Conservation (phyloP, 2,797 vertebrate genomes). For the Hippocampus kuda region DNA sequence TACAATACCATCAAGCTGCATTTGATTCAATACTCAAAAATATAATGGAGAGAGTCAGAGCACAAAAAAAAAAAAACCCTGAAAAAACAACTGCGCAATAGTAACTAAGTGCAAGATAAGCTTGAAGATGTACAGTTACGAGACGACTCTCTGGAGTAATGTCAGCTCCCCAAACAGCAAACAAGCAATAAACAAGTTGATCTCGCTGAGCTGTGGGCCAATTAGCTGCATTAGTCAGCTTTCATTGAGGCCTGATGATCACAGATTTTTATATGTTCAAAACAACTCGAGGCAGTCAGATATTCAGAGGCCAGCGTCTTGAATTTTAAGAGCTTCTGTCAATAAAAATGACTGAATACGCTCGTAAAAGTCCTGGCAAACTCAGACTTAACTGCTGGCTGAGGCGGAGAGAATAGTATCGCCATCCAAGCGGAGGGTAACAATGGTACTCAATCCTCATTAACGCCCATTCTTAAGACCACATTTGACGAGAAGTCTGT, state of each 20-base stretch:
- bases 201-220: conserved; percentile 4
- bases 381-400: conserved; percentile 1
- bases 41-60: neutral
- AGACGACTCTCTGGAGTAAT: conserved; percentile 1
- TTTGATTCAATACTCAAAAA: neutral
- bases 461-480: no score
- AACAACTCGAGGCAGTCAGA: conserved; percentile 1
- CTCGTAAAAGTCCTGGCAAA: conserved; percentile 1
- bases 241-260: conserved; percentile 3
- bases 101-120: neutral
- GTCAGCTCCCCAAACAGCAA: neutral
- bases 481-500: no score
- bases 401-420: neutral
- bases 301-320: neutral
- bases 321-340: conserved; percentile 7
- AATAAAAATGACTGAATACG: conserved; percentile 8
- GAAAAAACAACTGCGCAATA: neutral
- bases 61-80: no score
- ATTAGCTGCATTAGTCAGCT: neutral
- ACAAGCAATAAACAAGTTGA: neutral
- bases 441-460: neutral
- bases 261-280: conserved; percentile 4
- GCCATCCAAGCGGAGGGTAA: neutral
- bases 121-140: neutral
- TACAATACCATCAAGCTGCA: neutral